Base-by-base conservation (phyloP, 2,888 invertebrate genomes). In the Bembecia ichneumoniformis region DNA sequence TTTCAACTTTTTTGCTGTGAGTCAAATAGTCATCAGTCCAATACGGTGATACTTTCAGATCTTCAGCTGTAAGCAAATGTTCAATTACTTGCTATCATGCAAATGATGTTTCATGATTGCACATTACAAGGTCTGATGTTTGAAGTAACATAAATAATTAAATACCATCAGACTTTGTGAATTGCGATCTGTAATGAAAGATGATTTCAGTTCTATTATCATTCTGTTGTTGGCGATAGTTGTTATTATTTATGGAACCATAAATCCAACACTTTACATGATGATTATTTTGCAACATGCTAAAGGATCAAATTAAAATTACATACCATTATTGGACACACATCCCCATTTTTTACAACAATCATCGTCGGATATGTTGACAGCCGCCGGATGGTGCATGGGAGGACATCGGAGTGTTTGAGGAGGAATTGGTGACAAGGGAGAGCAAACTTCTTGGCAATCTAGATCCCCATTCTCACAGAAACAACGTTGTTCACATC, bases 401-500 rank as follows among this genome's bases (percentile, higher is more conserved):
- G 91, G 89, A 4, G 92, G 90, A 66, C 96, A 97, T 1, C 90
- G 90, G 51, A 96, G 75, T 49, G 89, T 90, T 34, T 91, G 81
- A 0, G 96, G 96, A 0, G 96, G 96, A 28, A 91, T 63, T 0
- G 93, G 91, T 0, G 94, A 86, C 0, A 96, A 90, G 0, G 94
- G 93, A 1, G 93, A 90, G 77, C 97, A 97, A 11, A 92, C 90
- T 36, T 92, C 91, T 57, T 94, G 92, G 64, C 97, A 97, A 54
- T 95, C 93, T 14, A 97, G 89, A 57, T 93, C 94, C 13, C 96
- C 96, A 74, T 93, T 92, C 72, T 96, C 95, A 68, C 96, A 97
- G 71, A 92, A 95, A 68, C 96, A 97, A 58, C 93, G 90, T 59
- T 93, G 90, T 55, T 96, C 94, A 66, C 96, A 97, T 48, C 96